Evolutionary conservation across 2,888 invertebrate species (phyloP).

Genomic region (Plebejus argus): DNA sequence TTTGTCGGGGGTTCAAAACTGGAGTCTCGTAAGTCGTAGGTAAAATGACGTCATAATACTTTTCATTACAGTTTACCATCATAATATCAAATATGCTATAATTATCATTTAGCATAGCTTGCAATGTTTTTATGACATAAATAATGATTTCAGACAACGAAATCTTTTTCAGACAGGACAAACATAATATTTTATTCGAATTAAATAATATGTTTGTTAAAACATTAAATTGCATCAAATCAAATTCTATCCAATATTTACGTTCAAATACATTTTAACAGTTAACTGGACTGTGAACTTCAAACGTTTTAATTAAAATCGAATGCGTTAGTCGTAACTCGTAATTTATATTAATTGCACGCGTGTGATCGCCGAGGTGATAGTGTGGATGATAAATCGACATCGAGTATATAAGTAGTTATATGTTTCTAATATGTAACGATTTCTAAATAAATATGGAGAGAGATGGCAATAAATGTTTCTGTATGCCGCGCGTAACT

Average conservation of each 20-base stretch:
- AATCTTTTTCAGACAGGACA: too few relatives aligned
- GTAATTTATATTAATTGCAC: conserved; percentile 3
- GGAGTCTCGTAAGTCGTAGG: too few relatives aligned
- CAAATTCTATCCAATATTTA: neutral
- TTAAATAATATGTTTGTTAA: neutral
- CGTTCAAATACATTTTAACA: neutral
- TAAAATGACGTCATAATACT: too few relatives aligned
- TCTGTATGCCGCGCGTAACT: neutral
- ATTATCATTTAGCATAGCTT: too few relatives aligned
- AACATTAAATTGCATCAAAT: neutral
- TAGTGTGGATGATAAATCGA: neutral
- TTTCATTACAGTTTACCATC: too few relatives aligned
- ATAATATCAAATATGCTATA: too few relatives aligned
- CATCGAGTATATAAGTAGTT: neutral
- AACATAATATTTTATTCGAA: too few relatives aligned
- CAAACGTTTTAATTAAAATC: conserved; percentile 10
- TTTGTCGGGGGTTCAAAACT: too few relatives aligned
- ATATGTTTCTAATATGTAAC: neutral
- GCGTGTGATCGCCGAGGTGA: neutral
- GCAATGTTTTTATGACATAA: too few relatives aligned
- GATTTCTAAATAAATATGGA: neutral
- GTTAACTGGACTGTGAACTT: conserved; percentile 8
- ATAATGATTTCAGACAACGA: too few relatives aligned
- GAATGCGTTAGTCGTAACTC: neutral
- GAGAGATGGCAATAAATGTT: neutral